Evolutionary conservation across 2,797 vertebrate species (phyloP).

Genomic region (Nasua narica): DNA sequence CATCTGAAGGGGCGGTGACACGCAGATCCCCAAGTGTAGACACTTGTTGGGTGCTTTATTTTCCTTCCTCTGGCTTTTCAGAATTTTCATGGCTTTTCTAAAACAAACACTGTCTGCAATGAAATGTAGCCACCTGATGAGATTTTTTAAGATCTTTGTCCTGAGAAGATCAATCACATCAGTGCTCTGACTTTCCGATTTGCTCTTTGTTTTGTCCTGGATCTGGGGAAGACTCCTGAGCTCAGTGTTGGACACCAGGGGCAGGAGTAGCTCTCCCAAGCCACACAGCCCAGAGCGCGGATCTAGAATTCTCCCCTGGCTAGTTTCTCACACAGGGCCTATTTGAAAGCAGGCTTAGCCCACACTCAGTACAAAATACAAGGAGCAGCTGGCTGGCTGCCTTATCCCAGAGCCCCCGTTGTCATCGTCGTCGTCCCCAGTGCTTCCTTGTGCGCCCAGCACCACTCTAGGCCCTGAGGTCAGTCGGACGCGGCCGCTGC

Average conservation of each 20-base stretch:
- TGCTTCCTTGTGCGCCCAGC: fast-evolving
- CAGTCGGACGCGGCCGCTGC: neutral
- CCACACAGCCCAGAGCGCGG: neutral
- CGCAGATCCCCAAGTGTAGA: neutral
- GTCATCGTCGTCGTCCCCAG: fast-evolving
- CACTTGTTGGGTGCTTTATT: neutral
- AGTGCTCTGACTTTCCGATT: neutral
- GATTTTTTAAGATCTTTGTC: neutral
- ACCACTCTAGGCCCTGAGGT: neutral
- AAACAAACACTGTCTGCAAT: neutral
- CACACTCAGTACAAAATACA: neutral
- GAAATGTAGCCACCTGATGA: neutral
- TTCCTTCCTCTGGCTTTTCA: neutral
- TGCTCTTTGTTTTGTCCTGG: neutral
- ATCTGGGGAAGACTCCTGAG: neutral
- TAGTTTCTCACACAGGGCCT: neutral
- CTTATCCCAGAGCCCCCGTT: neutral
- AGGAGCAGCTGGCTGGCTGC: neutral
- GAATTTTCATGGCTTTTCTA: neutral
- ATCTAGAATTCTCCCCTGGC: neutral
- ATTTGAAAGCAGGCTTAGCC: neutral
- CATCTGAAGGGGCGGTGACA: neutral
- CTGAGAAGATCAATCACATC: neutral
- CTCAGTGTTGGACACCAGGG: neutral
- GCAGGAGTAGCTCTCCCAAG: neutral